Percentiles rank a stretch among this genome's conserved stretches.
Conservation (phyloP, 2,797 vertebrate species). For the Centropyge bicolor region DNA sequence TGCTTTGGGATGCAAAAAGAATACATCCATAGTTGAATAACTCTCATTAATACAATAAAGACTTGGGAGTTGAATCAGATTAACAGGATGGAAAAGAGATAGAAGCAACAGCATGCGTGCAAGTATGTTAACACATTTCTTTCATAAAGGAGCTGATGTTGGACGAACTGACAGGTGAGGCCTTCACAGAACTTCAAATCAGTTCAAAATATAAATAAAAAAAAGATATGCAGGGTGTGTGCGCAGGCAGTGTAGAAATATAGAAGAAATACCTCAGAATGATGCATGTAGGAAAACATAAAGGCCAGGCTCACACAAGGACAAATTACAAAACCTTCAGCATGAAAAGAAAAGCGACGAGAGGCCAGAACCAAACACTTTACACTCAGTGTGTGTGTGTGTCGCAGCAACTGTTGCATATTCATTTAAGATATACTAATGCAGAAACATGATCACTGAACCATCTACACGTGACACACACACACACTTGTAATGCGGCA, state of each 20-base stretch:
- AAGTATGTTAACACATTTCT: not conserved
- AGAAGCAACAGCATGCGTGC: constrained; percentile 14
- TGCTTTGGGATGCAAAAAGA: constrained; percentile 43
- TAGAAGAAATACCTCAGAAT: constrained; percentile 21
- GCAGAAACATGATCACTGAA: constrained; percentile 54
- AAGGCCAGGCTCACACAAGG: constrained; percentile 40
- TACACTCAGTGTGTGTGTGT: constrained; percentile 19
- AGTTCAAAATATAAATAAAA: not conserved
- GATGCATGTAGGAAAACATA: constrained; percentile 29
- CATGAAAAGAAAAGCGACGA: constrained; percentile 47
- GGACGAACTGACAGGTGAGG: not conserved
- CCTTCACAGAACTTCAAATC: constrained; percentile 18
- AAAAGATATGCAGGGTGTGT: not conserved
- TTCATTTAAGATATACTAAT: constrained; percentile 70
- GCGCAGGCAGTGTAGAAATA: not conserved
- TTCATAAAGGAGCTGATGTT: not conserved
- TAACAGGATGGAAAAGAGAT: constrained; percentile 28
- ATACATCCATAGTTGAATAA: constrained; percentile 20
- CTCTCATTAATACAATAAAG: constrained; percentile 40
- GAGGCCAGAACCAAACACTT: constrained; percentile 19
- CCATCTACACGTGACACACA: constrained; percentile 4
- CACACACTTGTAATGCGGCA: not conserved
- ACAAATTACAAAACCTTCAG: constrained; percentile 40
- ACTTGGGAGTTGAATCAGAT: constrained; percentile 22
- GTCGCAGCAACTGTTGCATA: constrained; percentile 44